phyloP scores from a whole-genome alignment of 2,113 vertebrate species.

The Phrynocephalus versicolor region DNA sequence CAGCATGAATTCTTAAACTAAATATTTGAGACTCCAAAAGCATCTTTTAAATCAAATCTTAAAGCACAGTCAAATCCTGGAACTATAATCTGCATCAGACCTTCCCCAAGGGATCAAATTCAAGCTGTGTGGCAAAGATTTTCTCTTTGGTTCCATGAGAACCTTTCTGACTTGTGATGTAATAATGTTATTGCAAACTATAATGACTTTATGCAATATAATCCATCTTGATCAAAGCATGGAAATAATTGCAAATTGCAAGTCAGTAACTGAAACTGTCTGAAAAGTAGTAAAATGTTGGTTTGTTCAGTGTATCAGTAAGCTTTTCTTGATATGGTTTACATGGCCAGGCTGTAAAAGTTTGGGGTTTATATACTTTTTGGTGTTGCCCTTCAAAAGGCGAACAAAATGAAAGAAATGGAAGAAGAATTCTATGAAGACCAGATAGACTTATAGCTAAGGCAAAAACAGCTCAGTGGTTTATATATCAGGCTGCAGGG shows the following conservation, averaged over 20 bases:
- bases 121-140: accelerated
- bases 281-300: slow-evolving; percentile 16
- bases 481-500: too few species aligned
- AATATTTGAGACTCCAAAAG: slow-evolving; percentile 52
- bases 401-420: neutral
- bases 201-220: neutral
- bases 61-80: slow-evolving; percentile 31
- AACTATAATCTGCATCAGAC: slow-evolving; percentile 36
- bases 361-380: neutral
- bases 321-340: neutral
- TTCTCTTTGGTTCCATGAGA: neutral
- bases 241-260: slow-evolving; percentile 23
- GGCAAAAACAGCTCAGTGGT: too few species aligned
- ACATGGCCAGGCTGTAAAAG: neutral
- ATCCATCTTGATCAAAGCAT: slow-evolving; percentile 34
- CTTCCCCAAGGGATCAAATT: neutral
- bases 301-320: slow-evolving; percentile 7
- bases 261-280: slow-evolving; percentile 22
- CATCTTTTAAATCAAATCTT: slow-evolving; percentile 25
- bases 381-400: neutral
- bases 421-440: accelerated
- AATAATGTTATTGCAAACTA: accelerated
- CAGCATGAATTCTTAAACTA: slow-evolving; percentile 47
- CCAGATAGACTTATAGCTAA: neutral
- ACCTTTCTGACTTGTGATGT: slow-evolving; percentile 3